Conservation (phyloP, 2,888 invertebrate genomes). For the Ophraella communa region DNA sequence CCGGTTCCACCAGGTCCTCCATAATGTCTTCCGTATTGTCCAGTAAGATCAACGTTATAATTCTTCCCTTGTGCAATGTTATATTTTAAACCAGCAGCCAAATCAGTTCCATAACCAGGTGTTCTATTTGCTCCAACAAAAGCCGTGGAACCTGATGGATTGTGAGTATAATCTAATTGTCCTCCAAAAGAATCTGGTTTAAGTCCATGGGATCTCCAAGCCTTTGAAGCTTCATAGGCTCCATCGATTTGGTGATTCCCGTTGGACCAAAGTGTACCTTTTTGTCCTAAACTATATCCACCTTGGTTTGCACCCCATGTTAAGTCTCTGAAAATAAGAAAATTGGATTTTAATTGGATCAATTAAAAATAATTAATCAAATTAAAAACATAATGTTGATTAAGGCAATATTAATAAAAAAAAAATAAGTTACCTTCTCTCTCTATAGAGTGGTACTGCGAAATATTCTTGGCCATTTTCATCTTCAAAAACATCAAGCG, state of each 20-base stretch:
- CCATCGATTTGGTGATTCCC: constrained; percentile 43
- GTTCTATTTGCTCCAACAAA: constrained; percentile 42
- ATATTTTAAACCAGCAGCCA: constrained; percentile 40
- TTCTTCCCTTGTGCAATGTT: constrained; percentile 40
- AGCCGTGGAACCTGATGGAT: constrained; percentile 42
- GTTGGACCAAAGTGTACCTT: constrained; percentile 22
- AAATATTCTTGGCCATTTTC: constrained; percentile 33
- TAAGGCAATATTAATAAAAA: too few species aligned
- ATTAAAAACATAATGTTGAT: not conserved
- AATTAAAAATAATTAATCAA: not conserved
- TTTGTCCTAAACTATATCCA: constrained; percentile 7
- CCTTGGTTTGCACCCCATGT: constrained; percentile 11
- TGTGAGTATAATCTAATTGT: constrained; percentile 43
- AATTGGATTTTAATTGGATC: not conserved
- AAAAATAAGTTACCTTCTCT: constrained; percentile 31
- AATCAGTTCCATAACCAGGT: constrained; percentile 43
- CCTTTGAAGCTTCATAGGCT: constrained; percentile 41
- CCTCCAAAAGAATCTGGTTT: constrained; percentile 45
- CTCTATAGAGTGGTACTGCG: constrained; percentile 28
- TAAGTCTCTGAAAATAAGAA: constrained; percentile 3
- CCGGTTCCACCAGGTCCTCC: constrained; percentile 43
- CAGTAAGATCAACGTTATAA: constrained; percentile 42
- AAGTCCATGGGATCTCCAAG: constrained; percentile 39
- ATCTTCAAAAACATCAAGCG: constrained; percentile 34
- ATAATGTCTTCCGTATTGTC: constrained; percentile 42